Base-by-base conservation (phyloP, 2,113 vertebrate species). In the Anguilla rostrata region DNA sequence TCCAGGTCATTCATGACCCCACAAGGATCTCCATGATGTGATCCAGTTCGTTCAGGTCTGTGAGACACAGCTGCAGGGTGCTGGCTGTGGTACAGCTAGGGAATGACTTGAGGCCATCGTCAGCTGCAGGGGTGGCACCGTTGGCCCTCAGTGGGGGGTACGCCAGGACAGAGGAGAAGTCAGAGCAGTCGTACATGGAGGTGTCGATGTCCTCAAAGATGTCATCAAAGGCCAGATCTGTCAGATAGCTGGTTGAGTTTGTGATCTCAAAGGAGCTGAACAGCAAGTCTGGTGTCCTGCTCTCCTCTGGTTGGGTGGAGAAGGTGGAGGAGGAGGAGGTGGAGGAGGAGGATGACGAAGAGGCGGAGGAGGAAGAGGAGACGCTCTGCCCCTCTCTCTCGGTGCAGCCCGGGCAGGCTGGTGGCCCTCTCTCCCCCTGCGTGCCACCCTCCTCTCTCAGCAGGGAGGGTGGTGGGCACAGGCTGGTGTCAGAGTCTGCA, bases 191-290 rank as follows among this genome's bases (percentile, higher is more conserved):
- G 2, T 96, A 97, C 97, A 97, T 97, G 0, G 96, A 97, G 18
- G 97, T 97, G 91, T 97, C 96, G 40, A 97, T 97, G 92, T 97
- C 97, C 91, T 97, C 96, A 78, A 97, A 97, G 90, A 97, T 96
- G 90, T 97, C 96, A 86, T 97, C 97, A 90, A 96, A 94, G 84
- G 96, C 94, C 84, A 97, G 94, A 91, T 97, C 97, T 75, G 96
- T 94, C 90, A 97, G 94, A 94, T 97, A 97, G 91, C 97, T 96
- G 83, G 95, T 94, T 88, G 96, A 95, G 90, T 94, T 97, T 39
- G 95, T 95, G 82, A 95, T 95, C 85, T 97, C 96, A 57, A 96
- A 90, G 90, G 94, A 92, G 92, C 93, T 94, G 89, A 92, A 94
- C 4, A 88, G 92, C 3, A 81, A 94, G 78, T 95, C 95, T 18